Conservation (phyloP, 2,113 vertebrate species). For the Onychostoma macrolepis region DNA sequence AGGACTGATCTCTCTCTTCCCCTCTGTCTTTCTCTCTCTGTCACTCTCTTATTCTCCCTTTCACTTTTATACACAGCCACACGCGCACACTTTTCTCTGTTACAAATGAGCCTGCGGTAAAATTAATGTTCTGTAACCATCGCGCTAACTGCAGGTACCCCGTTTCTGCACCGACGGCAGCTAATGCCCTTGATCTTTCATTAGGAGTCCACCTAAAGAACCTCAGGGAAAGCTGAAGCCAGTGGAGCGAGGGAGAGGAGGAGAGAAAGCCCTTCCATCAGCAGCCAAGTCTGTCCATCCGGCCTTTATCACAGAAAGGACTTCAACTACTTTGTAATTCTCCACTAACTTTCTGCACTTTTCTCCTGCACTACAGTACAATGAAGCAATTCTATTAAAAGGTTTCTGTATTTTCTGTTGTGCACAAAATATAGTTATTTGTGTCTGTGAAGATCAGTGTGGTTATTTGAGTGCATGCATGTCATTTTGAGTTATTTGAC, state of each 20-base stretch:
- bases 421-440: background rate
- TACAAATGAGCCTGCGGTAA: constrained; percentile 67
- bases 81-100: constrained; percentile 26
- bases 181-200: constrained; percentile 68
- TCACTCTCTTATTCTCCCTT: constrained; percentile 37
- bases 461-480: background rate
- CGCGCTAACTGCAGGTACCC: constrained; percentile 60
- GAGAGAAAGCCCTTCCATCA: constrained; percentile 21
- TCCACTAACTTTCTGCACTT: background rate
- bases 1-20: background rate
- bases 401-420: background rate
- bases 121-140: constrained; percentile 67
- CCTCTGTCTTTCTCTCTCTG: constrained; percentile 19
- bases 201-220: constrained; percentile 61
- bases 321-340: constrained; percentile 3
- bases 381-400: background rate
- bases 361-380: background rate
- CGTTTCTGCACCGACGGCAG: constrained; percentile 46
- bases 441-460: background rate
- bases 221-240: constrained; percentile 55
- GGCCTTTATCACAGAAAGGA: background rate
- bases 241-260: constrained; percentile 30
- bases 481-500: background rate
- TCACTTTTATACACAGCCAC: constrained; percentile 23
- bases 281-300: constrained; percentile 20